A percentile compares a stretch with the other conserved stretches of the same genome.
Evolutionary conservation across 23 tunicate species (phyloP).

Genomic region (Phallusia fumigata): DNA sequence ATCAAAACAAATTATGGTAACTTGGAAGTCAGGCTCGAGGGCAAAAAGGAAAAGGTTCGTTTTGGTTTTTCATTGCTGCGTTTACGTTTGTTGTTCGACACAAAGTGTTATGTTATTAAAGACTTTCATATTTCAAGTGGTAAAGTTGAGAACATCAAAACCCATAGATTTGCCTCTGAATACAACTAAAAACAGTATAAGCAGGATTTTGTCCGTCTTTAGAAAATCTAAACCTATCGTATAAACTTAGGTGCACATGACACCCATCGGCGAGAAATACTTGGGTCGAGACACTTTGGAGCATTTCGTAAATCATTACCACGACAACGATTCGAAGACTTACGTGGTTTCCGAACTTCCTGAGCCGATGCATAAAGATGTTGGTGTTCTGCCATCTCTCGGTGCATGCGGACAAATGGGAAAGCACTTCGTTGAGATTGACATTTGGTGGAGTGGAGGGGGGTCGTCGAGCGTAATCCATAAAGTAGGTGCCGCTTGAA

Average conservation of each 20-base stretch:
- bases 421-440: constrained; percentile 69
- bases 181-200: no score
- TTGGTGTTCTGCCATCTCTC: constrained; percentile 68
- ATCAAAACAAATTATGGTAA: constrained; percentile 61
- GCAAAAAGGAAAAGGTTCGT: constrained; percentile 67
- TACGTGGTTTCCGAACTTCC: constrained; percentile 84
- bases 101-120: no score
- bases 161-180: no score
- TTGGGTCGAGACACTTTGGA: constrained; percentile 71
- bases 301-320: constrained; percentile 69
- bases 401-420: constrained; percentile 85
- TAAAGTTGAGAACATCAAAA: no score
- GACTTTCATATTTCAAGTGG: no score
- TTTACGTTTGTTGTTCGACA: no score
- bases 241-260: constrained; percentile 21
- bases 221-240: no score
- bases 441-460: constrained; percentile 94
- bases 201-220: no score
- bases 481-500: constrained; percentile 30
- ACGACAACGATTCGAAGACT: constrained; percentile 12
- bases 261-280: constrained; percentile 79
- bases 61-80: no score
- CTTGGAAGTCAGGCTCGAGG: constrained; percentile 76
- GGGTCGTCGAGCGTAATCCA: constrained; percentile 70
- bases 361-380: constrained; percentile 58